A percentile compares a stretch with the other conserved stretches of the same genome.
Evolutionary conservation across 2,113 vertebrate genomes (phyloP).

Genomic region (Xerus inauris): DNA sequence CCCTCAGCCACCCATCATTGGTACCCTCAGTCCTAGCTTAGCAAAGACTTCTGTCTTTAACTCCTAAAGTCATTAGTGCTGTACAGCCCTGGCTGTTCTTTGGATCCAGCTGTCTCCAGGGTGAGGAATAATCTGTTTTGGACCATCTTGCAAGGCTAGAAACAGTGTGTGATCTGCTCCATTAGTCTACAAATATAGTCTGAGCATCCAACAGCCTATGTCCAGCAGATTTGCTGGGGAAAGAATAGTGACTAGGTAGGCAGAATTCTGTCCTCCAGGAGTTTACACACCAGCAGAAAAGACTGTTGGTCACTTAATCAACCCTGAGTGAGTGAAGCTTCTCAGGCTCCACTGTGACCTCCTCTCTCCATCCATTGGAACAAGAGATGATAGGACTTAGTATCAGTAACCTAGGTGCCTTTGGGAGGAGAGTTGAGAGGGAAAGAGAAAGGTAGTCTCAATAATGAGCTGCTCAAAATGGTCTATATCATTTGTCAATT

Average conservation of each 20-base stretch:
- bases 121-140: neutral
- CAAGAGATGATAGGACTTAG: neutral
- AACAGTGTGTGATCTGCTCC: neutral
- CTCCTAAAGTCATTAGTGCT: neutral
- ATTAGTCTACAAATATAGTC: neutral
- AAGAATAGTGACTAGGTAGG: neutral
- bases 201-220: neutral
- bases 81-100: neutral
- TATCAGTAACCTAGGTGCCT: neutral
- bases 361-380: neutral
- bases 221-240: neutral
- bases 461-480: neutral
- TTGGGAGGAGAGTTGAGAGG: neutral
- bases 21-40: neutral
- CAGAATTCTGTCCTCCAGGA: neutral
- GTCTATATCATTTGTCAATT: neutral
- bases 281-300: neutral
- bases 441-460: neutral
- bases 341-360: neutral
- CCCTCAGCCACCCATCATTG: neutral
- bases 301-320: neutral
- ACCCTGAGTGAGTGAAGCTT: neutral
- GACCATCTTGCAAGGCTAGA: neutral
- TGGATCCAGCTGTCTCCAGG: neutral
- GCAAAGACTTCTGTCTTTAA: neutral